A percentile compares a stretch with the other conserved stretches of the same genome.
Evolutionary conservation across 2,113 vertebrate species (phyloP).

Genomic region (Ancistrus triradiatus): DNA sequence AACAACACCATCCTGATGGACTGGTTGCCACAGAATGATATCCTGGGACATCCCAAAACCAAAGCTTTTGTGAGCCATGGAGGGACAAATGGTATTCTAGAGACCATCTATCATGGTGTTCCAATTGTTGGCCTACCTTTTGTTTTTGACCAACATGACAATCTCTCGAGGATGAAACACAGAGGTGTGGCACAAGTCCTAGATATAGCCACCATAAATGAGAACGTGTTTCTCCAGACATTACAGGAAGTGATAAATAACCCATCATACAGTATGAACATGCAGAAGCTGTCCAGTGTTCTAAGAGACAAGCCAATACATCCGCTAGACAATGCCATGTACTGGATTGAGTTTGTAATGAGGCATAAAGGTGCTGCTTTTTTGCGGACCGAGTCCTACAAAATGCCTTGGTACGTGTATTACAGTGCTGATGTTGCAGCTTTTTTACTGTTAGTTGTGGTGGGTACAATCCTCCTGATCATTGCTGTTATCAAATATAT

Average conservation of each 20-base stretch:
- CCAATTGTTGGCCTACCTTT: constrained; percentile 61
- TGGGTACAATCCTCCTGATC: constrained; percentile 17
- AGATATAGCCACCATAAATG: constrained; percentile 38
- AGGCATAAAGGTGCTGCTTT: constrained; percentile 67
- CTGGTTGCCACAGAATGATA: constrained; percentile 68
- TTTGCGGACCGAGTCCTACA: constrained; percentile 59
- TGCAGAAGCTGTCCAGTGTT: constrained; percentile 64
- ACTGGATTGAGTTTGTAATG: constrained; percentile 71
- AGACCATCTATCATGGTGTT: constrained; percentile 63
- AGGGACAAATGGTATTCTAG: constrained; percentile 63
- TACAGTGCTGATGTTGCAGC: constrained; percentile 58
- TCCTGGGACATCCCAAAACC: constrained; percentile 61
- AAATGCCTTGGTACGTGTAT: constrained; percentile 64
- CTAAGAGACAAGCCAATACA: constrained; percentile 60
- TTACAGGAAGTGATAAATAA: constrained; percentile 58
- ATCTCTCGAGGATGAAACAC: constrained; percentile 55
- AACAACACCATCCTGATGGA: constrained; percentile 63
- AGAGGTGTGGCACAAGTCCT: constrained; percentile 57
- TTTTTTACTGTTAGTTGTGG: constrained; percentile 36
- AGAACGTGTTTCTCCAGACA: constrained; percentile 47
- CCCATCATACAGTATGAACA: constrained; percentile 61
- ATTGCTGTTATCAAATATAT: constrained; percentile 39
- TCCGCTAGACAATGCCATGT: constrained; percentile 62
- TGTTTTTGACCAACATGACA: constrained; percentile 62
- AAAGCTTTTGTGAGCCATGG: constrained; percentile 64